These are phyloP conservation scores for Pachyseris speciosa DNA, from an alignment of 64 coral and sea anemone species.

Conservation along the genomic window DNA sequence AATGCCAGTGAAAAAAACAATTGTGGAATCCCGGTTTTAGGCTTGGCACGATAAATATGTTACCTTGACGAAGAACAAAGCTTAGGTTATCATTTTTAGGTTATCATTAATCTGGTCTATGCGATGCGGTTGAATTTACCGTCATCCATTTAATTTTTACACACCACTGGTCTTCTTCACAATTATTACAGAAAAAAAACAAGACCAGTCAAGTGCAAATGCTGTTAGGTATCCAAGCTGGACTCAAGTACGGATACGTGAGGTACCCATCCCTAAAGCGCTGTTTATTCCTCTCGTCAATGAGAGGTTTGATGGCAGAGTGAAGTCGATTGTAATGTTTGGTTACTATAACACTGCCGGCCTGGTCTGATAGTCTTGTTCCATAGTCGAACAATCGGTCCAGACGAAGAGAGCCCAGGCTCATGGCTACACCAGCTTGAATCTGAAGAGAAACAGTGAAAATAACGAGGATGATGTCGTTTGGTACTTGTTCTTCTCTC, in stretches of 20 bases:
- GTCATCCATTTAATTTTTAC: background rate
- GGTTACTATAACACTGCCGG: background rate
- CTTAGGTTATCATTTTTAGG: no score
- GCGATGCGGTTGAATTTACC: no score
- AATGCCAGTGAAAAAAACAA: no score
- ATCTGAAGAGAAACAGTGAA: background rate
- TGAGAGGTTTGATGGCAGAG: conserved; percentile 21
- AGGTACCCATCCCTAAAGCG: conserved; percentile 35
- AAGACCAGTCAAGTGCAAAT: conserved; percentile 23
- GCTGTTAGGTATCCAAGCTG: conserved; percentile 57
- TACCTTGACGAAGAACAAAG: no score
- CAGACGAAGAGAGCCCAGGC: conserved; percentile 14
- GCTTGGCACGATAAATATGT: no score
- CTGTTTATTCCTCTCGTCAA: conserved; percentile 14
- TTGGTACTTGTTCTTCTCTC: no score
- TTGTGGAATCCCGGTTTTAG: no score
- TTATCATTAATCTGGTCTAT: no score
- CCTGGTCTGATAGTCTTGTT: background rate
- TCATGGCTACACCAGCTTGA: conserved; percentile 46
- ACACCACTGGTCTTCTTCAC: background rate
- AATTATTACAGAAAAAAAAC: background rate
- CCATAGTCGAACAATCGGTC: conserved; percentile 40
- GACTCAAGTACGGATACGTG: conserved; percentile 52
- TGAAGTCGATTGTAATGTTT: conserved; percentile 39
- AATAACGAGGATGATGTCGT: background rate